Base-by-base conservation (phyloP, 2,888 invertebrate species). In the Agriopis leucophaearia region DNA sequence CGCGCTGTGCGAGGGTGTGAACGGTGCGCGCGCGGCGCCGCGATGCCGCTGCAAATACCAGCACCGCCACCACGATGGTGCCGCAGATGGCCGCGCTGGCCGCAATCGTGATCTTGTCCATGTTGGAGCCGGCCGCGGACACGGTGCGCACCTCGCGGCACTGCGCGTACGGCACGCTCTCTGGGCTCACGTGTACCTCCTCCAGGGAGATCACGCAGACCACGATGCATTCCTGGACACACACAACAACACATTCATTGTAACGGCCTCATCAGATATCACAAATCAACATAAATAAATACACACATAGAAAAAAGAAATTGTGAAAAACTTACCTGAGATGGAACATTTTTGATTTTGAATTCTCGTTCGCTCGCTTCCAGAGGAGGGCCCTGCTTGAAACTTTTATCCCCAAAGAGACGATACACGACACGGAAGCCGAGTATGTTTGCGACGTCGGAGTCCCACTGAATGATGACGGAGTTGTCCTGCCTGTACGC, bases 51-150 rank as follows among this genome's bases (percentile, higher is more conserved):
- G 98, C 96, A 88, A 98, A 98, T 75, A 98, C 96, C 76, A 98
- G 96, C 66, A 98, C 97, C 0, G 98, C 98, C 54, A 98, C 96
- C 68, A 98, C 97, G 78, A 98, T 98, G 50, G 98, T 98, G 50
- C 97, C 97, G 88, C 98, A 98, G 83, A 98, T 98, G 66, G 98
- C 98, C 18, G 98, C 98, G 83, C 98, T 97, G 5, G 98, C 98
- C 35, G 97, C 98, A 81, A 98, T 98, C 61, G 98, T 98, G 82
- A 98, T 98, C 90, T 98, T 98, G 92, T 98, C 98, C 97, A 98
- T 98, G 91, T 98, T 97, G 64, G 97, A 97, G 61, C 97, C 96
- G 55, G 97, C 96, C 16, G 97, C 96, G 56, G 96, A 95, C 56
- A 97, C 97, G 3, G 98, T 98, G 72, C 98, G 96, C 65, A 98